Evolutionary conservation across 30 jellyfish, hydroid and myxozoan genomes (phyloP), one percentile per base, ranked within the genome.

Genomic region (Turritopsis rubra): DNA sequence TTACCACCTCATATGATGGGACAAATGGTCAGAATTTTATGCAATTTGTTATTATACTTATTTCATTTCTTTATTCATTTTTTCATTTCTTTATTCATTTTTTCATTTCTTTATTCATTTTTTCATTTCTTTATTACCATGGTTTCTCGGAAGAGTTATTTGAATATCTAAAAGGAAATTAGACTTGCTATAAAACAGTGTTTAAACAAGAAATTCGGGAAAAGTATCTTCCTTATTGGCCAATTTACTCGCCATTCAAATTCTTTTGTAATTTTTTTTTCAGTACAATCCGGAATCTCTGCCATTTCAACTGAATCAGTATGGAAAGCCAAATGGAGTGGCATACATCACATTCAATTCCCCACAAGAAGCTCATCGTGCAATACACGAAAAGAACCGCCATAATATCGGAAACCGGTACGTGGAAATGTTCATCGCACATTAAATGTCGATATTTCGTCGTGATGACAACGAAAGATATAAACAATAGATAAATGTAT

Each of bases 251-350:
- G 21, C 0, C 73, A 60, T 60, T 60, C 21, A 0, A 0, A 60
- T 23, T 60, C 73, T 23, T 0, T 18, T 60, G 0, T 18, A 0
- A 72, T 27, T 82, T 5, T 52, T 85, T 21, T 65, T 68, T 23
- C 88, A 84, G 94, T 66, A 73, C 54, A 80, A 88, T 23, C 94
- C 72, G 20, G 96, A 89, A 24, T 54, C 66, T 79, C 53, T 88
- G 5, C 77, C 74, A 23, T 66, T 21, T 82, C 93, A 81, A 24
- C 80, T 85, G 79, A 84, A 81, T 68, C 93, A 72, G 19, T 85
- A 19, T 70, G 88, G 94, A 23, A 89, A 89, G 52, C 96, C 94
- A 68, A 66, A 66, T 71, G 94, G 87, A 17, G 87, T 85, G 73
- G 71, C 96, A 73, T 79, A 88, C 79, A 26, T 89, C 25, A 30